Percentiles rank a stretch among this genome's conserved stretches.
These are phyloP conservation scores for Hydrolagus colliei DNA, from an alignment of 2,797 vertebrate species.

Conservation along the genomic window DNA sequence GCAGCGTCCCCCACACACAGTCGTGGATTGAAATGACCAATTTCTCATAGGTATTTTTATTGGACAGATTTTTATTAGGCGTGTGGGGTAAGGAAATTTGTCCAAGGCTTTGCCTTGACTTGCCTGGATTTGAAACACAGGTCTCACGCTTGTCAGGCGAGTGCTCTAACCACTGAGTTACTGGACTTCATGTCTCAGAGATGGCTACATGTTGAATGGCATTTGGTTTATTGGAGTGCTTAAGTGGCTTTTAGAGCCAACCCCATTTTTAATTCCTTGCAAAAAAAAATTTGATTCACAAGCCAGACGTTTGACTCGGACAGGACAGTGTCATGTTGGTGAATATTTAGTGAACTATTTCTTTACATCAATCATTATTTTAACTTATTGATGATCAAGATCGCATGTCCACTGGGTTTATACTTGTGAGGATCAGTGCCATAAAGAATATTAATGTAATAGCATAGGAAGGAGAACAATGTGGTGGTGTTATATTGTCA, in stretches of 20 bases:
- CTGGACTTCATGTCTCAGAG: too few species aligned
- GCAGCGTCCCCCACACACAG: too few species aligned
- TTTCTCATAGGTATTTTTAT: too few species aligned
- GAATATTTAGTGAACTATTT: background rate
- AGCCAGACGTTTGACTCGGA: background rate
- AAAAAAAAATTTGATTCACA: background rate
- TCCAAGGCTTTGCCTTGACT: too few species aligned
- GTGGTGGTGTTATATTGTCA: background rate
- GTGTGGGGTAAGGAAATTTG: too few species aligned
- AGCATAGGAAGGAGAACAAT: background rate
- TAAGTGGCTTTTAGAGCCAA: too few species aligned
- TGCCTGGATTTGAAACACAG: too few species aligned
- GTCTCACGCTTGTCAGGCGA: too few species aligned
- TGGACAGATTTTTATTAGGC: too few species aligned
- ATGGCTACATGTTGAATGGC: too few species aligned
- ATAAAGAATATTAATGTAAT: background rate
- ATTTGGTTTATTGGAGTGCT: background rate
- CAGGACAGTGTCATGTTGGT: background rate
- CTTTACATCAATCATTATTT: background rate
- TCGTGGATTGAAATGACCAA: too few species aligned
- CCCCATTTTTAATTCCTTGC: background rate
- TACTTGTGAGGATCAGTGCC: background rate
- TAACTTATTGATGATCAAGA: background rate
- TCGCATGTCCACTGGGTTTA: background rate
- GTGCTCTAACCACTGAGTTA: too few species aligned